Evolutionary conservation across 2,113 vertebrate genomes (phyloP).

Genomic region (Urocolius indicus): DNA sequence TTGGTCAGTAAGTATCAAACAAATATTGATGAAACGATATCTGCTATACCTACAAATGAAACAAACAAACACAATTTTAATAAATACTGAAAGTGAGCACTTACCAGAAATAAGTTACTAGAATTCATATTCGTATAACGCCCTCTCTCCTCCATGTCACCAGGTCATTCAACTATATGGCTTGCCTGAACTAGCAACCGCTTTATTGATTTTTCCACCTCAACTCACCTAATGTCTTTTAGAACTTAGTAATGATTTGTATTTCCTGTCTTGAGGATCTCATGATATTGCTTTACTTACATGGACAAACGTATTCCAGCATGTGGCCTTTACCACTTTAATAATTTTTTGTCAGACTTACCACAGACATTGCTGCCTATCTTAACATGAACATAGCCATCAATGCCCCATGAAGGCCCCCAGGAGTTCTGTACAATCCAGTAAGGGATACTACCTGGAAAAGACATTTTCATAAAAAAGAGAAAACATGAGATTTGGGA

Average conservation of each 20-base stretch:
- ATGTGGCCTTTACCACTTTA: neutral
- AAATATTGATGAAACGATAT: slow-evolving; percentile 83
- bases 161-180: neutral
- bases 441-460: slow-evolving; percentile 84
- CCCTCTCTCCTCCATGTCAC: neutral
- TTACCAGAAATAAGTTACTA: neutral
- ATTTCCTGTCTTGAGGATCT: neutral
- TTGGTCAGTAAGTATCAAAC: slow-evolving; percentile 69
- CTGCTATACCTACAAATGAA: slow-evolving; percentile 83
- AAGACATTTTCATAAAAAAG: neutral
- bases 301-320: neutral
- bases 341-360: slow-evolving; percentile 71
- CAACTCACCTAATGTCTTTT: neutral
- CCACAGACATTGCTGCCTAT: slow-evolving; percentile 88
- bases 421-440: slow-evolving; percentile 95
- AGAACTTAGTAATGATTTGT: neutral
- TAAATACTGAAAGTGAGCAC: neutral
- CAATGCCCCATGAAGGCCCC: slow-evolving; percentile 87
- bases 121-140: neutral
- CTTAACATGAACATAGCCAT: slow-evolving; percentile 89
- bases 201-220: neutral
- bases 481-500: neutral
- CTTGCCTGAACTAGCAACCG: neutral
- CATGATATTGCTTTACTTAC: neutral
- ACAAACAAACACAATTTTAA: neutral